Conservation (phyloP, 64 coral and sea anemone genomes). For the Orbicella faveolata region DNA sequence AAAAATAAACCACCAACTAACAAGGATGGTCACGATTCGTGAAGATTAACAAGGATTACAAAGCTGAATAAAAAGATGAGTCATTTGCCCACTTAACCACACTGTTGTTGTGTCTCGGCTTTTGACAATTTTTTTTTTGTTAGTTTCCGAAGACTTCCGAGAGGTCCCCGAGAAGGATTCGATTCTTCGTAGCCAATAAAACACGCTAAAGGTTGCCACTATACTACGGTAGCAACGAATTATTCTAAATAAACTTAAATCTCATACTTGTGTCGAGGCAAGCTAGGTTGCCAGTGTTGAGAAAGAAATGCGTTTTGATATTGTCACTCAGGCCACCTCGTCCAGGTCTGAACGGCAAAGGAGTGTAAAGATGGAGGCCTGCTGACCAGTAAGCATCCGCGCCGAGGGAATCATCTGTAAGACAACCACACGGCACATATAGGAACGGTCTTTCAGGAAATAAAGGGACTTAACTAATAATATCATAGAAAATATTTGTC, state of each 20-base stretch:
- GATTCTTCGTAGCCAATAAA: too few relatives aligned
- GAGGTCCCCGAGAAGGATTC: too few relatives aligned
- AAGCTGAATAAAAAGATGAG: too few relatives aligned
- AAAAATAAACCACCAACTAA: too few relatives aligned
- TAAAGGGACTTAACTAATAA: background rate
- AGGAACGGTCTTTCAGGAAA: background rate
- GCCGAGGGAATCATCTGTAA: conserved; percentile 81
- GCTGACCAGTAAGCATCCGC: conserved; percentile 83
- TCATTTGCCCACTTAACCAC: too few relatives aligned
- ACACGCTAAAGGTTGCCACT: background rate
- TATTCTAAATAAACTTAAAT: background rate
- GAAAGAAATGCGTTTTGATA: conserved; percentile 86
- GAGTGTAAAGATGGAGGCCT: conserved; percentile 86
- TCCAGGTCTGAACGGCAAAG: conserved; percentile 90
- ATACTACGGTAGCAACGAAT: background rate
- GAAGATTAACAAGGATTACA: too few relatives aligned
- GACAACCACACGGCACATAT: background rate
- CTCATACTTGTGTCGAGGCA: conserved; percentile 50
- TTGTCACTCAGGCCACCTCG: conserved; percentile 84
- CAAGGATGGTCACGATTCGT: too few relatives aligned
- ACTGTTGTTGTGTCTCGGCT: too few relatives aligned
- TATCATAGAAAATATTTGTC: too few relatives aligned
- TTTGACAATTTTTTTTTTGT: too few relatives aligned
- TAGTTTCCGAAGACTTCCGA: too few relatives aligned
- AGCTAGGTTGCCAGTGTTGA: conserved; percentile 82